A percentile compares a stretch with the other conserved stretches of the same genome.
Evolutionary conservation across 2,113 vertebrate genomes (phyloP).

Genomic region (Oxygymnocypris stewartii): DNA sequence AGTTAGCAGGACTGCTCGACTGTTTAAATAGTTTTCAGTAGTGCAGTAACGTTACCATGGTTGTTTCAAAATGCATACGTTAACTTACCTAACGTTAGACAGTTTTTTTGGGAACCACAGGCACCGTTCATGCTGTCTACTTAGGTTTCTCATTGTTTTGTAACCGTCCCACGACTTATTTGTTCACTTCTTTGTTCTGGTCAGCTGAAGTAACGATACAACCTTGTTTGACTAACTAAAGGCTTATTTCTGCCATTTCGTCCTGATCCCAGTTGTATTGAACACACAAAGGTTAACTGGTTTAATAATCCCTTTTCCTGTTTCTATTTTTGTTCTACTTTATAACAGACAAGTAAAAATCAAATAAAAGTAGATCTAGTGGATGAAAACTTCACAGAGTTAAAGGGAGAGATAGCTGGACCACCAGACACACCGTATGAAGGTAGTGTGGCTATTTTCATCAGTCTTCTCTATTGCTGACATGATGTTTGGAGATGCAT

Average conservation of each 20-base stretch:
- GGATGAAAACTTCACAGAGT: conserved; percentile 99
- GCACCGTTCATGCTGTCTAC: background rate
- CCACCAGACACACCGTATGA: conserved; percentile 98
- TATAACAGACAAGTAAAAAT: conserved; percentile 95
- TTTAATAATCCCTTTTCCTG: background rate
- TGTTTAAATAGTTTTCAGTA: background rate
- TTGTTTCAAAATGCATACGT: background rate
- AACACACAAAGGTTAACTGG: background rate
- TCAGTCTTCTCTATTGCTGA: background rate
- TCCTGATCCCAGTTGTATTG: background rate
- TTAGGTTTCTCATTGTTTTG: background rate
- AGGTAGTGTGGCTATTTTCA: conserved; percentile 79
- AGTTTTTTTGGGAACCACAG: background rate
- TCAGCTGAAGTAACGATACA: background rate
- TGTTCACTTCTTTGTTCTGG: conserved; percentile 7
- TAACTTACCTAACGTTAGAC: background rate
- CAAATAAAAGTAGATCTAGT: conserved; percentile 99
- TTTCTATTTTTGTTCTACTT: conserved; percentile 71
- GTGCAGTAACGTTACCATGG: background rate
- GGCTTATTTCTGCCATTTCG: background rate
- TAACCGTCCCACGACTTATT: background rate
- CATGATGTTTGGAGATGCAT: background rate
- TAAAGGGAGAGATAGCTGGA: conserved; percentile 98
- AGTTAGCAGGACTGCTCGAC: background rate
- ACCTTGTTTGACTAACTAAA: background rate